Base-by-base conservation (phyloP, 2,888 invertebrate genomes). In the Portevinia maculata region DNA sequence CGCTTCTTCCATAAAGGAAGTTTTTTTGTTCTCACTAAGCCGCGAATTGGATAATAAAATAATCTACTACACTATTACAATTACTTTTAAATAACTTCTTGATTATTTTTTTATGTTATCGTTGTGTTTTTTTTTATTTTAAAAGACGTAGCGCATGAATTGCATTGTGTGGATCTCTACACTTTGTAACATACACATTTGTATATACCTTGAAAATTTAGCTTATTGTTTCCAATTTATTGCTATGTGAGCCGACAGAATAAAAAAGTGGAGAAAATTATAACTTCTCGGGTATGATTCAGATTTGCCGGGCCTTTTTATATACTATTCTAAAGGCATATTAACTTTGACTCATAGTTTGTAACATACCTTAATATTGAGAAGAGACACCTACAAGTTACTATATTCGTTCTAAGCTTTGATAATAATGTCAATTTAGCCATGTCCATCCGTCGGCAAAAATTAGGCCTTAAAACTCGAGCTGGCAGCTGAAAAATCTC, bases 1-100 rank as follows among this genome's bases (percentile, higher is more conserved):
- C n/a, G 46, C 55, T 69, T 69, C 48, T 57, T 30, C 37, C n/a
- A 1, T 46, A 34, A 13, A 67, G 19, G 41, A 41, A 41, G 32
- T 55, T 67, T 32, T n/a, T 37, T 1, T 8, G 39, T 55, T 55
- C 2, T 24, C 13, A 55, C 21, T 55, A 21, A 46, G 24, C 8
- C 55, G 1, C 65, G 41, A 32, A 13, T 55, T 37, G 21, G 28
- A 17, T 11, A 57, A 57, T 39, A 15, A 41, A 28, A 15, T 41
- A 41, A 11, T 39, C 11, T 17, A 3, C 24, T 39, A 52, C 50
- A 52, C 17, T 17, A 19, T 32, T 32, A 37, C 21, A 9, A 21
- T 55, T 21, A 37, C 13, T 4, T 5, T 37, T 11, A 24, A 7
- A 8, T 24, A 28, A 50, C 6, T 50, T 13, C 28, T 15, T 50